Evolutionary conservation across 30 jellyfish, hydroid and myxozoan species (phyloP), one percentile per base, ranked within the genome.

Genomic region (Cassiopea andromeda): DNA sequence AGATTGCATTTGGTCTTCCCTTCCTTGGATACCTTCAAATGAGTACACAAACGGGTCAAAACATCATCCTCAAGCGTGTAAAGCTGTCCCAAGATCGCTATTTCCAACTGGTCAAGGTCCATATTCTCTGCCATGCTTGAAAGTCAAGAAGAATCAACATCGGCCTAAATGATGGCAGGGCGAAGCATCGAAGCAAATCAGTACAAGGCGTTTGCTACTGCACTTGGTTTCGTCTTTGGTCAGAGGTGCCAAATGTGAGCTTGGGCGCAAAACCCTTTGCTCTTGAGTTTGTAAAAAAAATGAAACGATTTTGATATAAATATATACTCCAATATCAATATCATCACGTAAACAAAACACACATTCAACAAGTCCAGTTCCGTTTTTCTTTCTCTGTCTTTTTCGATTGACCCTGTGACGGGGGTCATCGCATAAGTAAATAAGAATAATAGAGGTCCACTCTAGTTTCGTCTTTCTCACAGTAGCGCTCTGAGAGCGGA

Each of bases 191-290:
- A 54, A 10, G 64, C 7, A 54, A 54, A 54, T 54, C 64, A 54
- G 48, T 50, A 50, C 74, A 48, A 78, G 6, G 77, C 49, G 8
- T 69, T 7, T 18, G 69, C 66, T 44, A 58, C 15, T 50, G 27
- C 73, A 14, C 84, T 38, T 75, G 66, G 16, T n/a, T 4, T 38
- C 84, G 27, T 2, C 84, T 75, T 75, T 75, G 9, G 10, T 66
- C 91, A 58, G 84, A 82, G 83, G 83, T 82, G 91, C 91, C 83
- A 82, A 82, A 82, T 43, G 10, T 66, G 66, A 82, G 83, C 75
- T 19, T 46, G 75, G 75, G 59, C 82, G 67, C 48, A 66, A 66
- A 48, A 82, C 91, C 91, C 45, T 82, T 82, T 82, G 12, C 64
- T 54, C 12, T 27, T 27, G 38, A 54, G 64, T 6, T 54, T 54